Evolutionary conservation across 2,888 invertebrate species (phyloP).

Genomic region (Iselma pallidipennis): DNA sequence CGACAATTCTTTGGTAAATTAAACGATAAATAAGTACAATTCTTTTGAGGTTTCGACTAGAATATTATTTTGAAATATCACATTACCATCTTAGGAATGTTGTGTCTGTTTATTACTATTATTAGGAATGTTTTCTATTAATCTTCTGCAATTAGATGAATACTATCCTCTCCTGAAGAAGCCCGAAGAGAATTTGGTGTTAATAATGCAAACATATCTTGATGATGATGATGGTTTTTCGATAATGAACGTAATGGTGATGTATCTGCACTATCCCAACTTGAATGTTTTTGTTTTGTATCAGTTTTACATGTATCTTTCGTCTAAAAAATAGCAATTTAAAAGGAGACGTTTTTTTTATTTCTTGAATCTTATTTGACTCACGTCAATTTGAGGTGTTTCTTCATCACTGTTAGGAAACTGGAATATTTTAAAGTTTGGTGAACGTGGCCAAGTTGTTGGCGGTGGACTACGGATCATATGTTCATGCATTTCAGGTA

Average conservation of each 20-base stretch:
- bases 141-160: constrained; percentile 57
- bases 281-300: constrained; percentile 49
- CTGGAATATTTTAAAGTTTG: constrained; percentile 61
- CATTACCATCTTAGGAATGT: constrained; percentile 27
- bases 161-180: constrained; percentile 61
- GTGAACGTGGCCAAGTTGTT: constrained; percentile 71
- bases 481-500: constrained; percentile 81
- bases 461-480: constrained; percentile 83
- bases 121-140: constrained; percentile 31
- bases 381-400: constrained; percentile 53
- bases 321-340: constrained; percentile 30
- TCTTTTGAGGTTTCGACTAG: constrained; percentile 21
- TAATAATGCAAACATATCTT: constrained; percentile 59
- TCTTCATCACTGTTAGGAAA: constrained; percentile 59
- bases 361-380: constrained; percentile 17
- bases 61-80: constrained; percentile 15
- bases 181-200: constrained; percentile 60
- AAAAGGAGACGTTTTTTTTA: neutral
- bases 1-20: constrained; percentile 15
- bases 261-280: constrained; percentile 49
- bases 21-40: constrained; percentile 16
- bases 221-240: constrained; percentile 52
- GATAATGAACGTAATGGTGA: constrained; percentile 45
- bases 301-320: constrained; percentile 44
- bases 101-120: neutral